Evolutionary conservation across 1,140 invertebrate species (phyloP).

Genomic region (Eciton burchellii): DNA sequence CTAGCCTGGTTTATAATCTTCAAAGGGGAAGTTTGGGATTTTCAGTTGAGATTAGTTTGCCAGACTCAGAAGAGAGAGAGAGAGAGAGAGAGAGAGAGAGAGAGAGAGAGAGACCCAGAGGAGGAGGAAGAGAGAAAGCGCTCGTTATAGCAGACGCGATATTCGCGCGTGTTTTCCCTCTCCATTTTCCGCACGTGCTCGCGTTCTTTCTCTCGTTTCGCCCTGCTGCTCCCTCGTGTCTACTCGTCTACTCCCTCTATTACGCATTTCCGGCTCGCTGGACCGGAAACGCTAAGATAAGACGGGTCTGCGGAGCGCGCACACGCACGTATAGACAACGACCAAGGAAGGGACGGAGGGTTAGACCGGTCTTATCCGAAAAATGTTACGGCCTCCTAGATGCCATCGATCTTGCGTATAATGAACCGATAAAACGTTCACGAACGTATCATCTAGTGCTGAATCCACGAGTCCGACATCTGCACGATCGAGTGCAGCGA

Average conservation of each 20-base stretch:
- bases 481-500: constrained; percentile 3
- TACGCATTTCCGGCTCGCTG: constrained; percentile 85
- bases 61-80: background rate
- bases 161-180: constrained; percentile 62
- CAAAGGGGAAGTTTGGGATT: constrained; percentile 43
- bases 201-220: constrained; percentile 69
- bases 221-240: constrained; percentile 58
- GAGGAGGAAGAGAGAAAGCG: background rate
- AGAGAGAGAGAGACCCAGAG: constrained; percentile 2
- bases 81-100: background rate
- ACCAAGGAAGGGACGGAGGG: constrained; percentile 68
- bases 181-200: constrained; percentile 38
- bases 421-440: constrained; percentile 73
- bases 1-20: constrained; percentile 33
- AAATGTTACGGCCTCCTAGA: constrained; percentile 79
- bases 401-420: constrained; percentile 78
- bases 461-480: background rate
- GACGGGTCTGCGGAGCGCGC: constrained; percentile 75
- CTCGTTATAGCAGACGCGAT: constrained; percentile 49
- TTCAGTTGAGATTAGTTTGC: constrained; percentile 35
- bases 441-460: constrained; percentile 46
- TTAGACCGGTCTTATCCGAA: constrained; percentile 77
- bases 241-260: constrained; percentile 80
- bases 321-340: constrained; percentile 63
- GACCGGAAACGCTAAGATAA: constrained; percentile 85